Evolutionary conservation across 2,888 invertebrate genomes (phyloP).

Genomic region (Cephus spinipes): DNA sequence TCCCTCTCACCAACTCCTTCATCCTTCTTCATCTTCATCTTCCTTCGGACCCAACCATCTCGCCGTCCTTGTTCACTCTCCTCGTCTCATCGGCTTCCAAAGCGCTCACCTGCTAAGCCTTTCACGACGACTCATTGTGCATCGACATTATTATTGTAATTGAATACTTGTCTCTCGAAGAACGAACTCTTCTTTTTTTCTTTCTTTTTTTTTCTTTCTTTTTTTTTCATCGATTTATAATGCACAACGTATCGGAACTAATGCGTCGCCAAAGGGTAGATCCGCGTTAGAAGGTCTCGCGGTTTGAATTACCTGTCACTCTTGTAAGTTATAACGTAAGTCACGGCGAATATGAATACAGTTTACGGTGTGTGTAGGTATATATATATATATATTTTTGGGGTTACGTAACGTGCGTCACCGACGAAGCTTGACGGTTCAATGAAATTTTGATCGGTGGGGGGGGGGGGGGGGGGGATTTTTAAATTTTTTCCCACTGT

Average conservation of each 20-base stretch:
- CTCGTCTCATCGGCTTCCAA: conserved; percentile 9
- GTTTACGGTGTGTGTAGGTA: background rate
- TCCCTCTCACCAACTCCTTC: background rate
- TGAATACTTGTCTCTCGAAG: conserved; percentile 53
- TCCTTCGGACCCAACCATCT: background rate
- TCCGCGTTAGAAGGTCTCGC: conserved; percentile 4
- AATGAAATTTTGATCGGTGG: background rate
- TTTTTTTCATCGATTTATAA: conserved; percentile 32
- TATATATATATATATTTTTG: background rate
- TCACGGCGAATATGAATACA: background rate
- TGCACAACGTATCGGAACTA: conserved; percentile 12
- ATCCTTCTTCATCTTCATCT: background rate
- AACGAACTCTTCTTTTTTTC: conserved; percentile 24
- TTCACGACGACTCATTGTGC: conserved; percentile 52
- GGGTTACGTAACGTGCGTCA: background rate
- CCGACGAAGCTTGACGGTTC: background rate
- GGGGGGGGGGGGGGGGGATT: too few species aligned
- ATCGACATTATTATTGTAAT: conserved; percentile 55
- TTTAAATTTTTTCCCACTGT: background rate
- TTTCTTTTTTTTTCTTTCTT: too few species aligned
- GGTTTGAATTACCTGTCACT: conserved; percentile 4
- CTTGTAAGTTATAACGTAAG: background rate
- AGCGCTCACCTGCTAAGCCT: conserved; percentile 47
- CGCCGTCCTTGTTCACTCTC: background rate
- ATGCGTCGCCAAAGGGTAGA: conserved; percentile 7